Percentiles rank a stretch among this genome's conserved stretches.
These are phyloP conservation scores for Eonycteris spelaea DNA, from an alignment of 2,113 vertebrate genomes.

Conservation along the genomic window DNA sequence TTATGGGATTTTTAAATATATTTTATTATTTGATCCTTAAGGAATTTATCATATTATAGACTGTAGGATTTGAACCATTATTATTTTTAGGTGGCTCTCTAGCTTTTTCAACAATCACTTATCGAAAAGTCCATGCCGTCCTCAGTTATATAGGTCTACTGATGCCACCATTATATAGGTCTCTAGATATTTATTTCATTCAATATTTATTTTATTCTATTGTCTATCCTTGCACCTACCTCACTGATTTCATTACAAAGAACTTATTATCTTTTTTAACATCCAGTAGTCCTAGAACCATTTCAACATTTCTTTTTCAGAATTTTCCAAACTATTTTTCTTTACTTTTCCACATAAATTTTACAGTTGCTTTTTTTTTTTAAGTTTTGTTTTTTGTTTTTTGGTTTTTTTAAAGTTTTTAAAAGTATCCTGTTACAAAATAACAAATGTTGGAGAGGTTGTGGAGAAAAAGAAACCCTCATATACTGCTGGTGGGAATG, in stretches of 20 bases:
- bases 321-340: not conserved
- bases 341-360: not conserved
- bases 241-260: not conserved
- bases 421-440: too few relatives aligned
- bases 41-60: not conserved
- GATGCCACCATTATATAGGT: not conserved
- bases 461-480: too few relatives aligned
- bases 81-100: not conserved
- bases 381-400: not conserved
- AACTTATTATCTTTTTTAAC: not conserved
- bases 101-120: not conserved
- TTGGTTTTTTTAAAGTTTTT: too few relatives aligned
- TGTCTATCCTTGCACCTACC: not conserved
- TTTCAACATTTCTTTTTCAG: not conserved
- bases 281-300: not conserved
- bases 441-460: too few relatives aligned
- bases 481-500: too few relatives aligned
- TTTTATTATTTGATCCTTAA: not conserved
- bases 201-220: not conserved
- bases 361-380: not conserved
- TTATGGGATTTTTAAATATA: not conserved
- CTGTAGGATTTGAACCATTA: not conserved
- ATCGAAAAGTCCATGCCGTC: not conserved
- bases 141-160: not conserved
- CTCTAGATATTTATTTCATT: not conserved